Percentiles rank a stretch among this genome's conserved stretches.
These are phyloP conservation scores for Aix galericulata DNA, from an alignment of 2,113 vertebrate species.

Conservation along the genomic window DNA sequence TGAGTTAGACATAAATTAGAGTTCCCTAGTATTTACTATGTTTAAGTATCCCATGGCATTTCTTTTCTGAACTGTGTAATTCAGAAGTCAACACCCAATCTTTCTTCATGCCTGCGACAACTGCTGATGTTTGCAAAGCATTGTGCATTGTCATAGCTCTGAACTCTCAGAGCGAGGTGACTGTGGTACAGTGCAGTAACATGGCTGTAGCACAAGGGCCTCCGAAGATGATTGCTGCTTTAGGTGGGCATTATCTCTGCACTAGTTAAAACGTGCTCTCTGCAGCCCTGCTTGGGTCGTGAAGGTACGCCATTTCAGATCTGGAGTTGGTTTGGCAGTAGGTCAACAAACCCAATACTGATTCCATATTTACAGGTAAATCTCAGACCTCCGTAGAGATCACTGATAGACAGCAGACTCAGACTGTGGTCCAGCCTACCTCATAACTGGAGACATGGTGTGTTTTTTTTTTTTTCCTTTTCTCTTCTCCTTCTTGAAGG, in stretches of 20 bases:
- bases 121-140: background rate
- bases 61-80: background rate
- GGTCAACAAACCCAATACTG: background rate
- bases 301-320: background rate
- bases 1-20: background rate
- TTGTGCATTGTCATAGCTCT: background rate
- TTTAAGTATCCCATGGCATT: background rate
- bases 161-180: background rate
- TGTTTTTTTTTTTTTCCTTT: rapidly evolving
- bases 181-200: background rate
- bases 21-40: background rate
- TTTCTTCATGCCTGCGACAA: background rate
- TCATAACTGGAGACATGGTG: background rate
- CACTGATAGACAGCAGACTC: background rate
- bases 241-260: background rate
- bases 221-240: background rate
- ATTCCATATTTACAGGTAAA: rapidly evolving
- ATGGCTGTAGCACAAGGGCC: background rate
- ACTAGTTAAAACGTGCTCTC: background rate
- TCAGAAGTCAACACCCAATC: background rate
- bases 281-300: background rate
- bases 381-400: background rate
- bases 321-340: background rate
- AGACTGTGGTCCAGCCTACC: background rate
- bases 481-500: background rate